Conservation (phyloP, 1,140 invertebrate genomes). For the Drosophila littoralis region DNA sequence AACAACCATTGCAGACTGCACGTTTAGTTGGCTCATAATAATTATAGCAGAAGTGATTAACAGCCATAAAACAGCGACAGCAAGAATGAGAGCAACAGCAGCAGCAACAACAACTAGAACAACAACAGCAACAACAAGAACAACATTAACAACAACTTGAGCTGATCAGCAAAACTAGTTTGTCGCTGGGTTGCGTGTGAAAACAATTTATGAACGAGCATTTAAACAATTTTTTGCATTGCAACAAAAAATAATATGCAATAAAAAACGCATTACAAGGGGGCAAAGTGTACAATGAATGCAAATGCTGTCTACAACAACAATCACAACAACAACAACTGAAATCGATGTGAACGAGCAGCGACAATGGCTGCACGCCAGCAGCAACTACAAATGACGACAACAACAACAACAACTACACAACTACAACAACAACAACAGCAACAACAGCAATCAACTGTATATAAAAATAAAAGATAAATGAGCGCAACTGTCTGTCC, state of each 20-base stretch:
- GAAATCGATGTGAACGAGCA: slow-evolving; percentile 45
- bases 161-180: slow-evolving; percentile 46
- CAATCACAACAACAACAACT: slow-evolving; percentile 26
- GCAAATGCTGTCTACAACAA: slow-evolving; percentile 64
- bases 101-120: slow-evolving; percentile 38
- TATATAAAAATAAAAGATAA: slow-evolving; percentile 78
- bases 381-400: slow-evolving; percentile 31
- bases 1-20: slow-evolving; percentile 36
- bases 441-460: slow-evolving; percentile 43
- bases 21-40: slow-evolving; percentile 70
- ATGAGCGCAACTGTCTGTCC: slow-evolving; percentile 65
- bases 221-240: slow-evolving; percentile 46
- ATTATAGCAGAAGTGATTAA: slow-evolving; percentile 73
- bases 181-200: slow-evolving; percentile 54
- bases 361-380: slow-evolving; percentile 45
- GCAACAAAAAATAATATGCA: slow-evolving; percentile 39
- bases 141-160: slow-evolving; percentile 18
- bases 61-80: slow-evolving; percentile 44
- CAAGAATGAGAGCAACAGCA: slow-evolving; percentile 33
- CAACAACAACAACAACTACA: slow-evolving; percentile 39
- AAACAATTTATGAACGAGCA: slow-evolving; percentile 61
- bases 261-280: slow-evolving; percentile 61
- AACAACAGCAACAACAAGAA: slow-evolving; percentile 24
- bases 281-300: slow-evolving; percentile 71
- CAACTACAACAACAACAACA: slow-evolving; percentile 42